Conservation (phyloP, 2,797 vertebrate species). For the Neomorphus geoffroyi region DNA sequence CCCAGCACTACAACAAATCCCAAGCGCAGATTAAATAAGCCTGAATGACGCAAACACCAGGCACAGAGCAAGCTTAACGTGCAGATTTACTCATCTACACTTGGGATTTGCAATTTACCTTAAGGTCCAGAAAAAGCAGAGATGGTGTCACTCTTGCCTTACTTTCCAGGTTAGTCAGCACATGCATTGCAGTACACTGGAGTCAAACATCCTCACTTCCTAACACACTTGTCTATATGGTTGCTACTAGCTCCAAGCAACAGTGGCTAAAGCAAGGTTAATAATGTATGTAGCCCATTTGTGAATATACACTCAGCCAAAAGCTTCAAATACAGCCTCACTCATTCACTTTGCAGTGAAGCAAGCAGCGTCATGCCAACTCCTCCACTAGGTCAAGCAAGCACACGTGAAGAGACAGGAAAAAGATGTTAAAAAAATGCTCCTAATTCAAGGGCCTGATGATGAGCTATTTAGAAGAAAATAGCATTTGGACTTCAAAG, state of each 20-base stretch:
- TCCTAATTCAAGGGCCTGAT: not conserved
- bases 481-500: not conserved
- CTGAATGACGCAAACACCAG: not conserved
- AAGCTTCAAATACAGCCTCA: not conserved
- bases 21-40: not conserved
- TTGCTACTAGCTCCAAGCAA: not conserved
- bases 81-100: not conserved
- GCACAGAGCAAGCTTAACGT: not conserved
- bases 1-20: not conserved
- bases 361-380: not conserved
- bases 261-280: not conserved
- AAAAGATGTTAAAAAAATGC: not conserved
- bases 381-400: not conserved
- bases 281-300: not conserved
- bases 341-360: not conserved
- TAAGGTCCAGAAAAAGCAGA: not conserved
- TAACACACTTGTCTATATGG: not conserved
- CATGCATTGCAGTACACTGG: not conserved
- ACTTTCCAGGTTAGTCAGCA: not conserved
- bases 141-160: not conserved
- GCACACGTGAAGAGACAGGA: not conserved
- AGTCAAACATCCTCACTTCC: not conserved
- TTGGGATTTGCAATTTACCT: not conserved
- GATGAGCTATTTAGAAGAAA: not conserved
- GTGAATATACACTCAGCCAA: not conserved